Conservation (phyloP, 2,888 invertebrate species). For the Dasypogon diadema region DNA sequence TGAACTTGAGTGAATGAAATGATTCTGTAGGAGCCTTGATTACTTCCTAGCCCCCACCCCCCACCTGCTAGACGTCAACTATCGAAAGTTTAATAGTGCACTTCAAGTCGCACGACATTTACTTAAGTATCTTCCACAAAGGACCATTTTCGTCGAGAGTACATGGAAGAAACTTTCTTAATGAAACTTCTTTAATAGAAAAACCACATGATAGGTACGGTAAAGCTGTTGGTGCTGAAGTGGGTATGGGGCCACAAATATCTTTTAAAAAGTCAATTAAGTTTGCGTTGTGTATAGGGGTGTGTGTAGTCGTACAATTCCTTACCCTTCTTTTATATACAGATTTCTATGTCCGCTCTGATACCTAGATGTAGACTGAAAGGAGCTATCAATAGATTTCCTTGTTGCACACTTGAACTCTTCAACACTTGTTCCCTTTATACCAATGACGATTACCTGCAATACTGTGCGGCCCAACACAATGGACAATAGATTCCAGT, state of each 20-base stretch:
- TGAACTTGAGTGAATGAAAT: slow-evolving; percentile 31
- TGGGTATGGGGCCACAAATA: neutral
- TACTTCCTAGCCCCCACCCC: slow-evolving; percentile 11
- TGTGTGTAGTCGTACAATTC: too few species aligned
- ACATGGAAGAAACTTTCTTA: slow-evolving; percentile 32
- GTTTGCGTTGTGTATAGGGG: neutral
- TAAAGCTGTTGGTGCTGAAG: neutral
- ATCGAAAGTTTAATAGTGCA: slow-evolving; percentile 32
- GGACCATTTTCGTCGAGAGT: slow-evolving; percentile 12
- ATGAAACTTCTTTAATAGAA: slow-evolving; percentile 29
- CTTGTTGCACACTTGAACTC: too few species aligned
- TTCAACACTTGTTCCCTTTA: too few species aligned
- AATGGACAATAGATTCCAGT: too few species aligned
- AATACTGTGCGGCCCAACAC: too few species aligned
- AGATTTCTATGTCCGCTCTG: too few species aligned
- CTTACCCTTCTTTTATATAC: too few species aligned
- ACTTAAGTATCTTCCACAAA: slow-evolving; percentile 24
- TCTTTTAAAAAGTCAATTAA: slow-evolving; percentile 29
- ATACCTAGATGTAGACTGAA: too few species aligned
- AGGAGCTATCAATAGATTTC: too few species aligned
- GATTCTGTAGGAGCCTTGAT: slow-evolving; percentile 9
- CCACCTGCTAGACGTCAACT: slow-evolving; percentile 16
- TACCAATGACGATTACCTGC: too few species aligned
- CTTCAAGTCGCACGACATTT: slow-evolving; percentile 28
- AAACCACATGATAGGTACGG: neutral